These are phyloP conservation scores for Phengaris alcon DNA, from an alignment of 2,888 invertebrate species.

Conservation along the genomic window DNA sequence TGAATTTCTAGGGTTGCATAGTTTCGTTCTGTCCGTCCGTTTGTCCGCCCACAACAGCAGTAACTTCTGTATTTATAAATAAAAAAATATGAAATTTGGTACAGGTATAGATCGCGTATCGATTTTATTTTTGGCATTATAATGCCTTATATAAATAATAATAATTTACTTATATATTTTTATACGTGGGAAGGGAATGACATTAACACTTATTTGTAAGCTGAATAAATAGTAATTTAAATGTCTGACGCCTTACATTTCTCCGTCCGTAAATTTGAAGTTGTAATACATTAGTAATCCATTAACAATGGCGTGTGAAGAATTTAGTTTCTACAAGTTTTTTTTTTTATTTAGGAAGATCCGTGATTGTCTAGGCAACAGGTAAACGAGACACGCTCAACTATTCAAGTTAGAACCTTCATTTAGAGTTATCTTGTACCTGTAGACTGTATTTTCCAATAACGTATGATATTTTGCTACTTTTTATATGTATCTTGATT, in stretches of 20 bases:
- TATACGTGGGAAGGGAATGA: not conserved
- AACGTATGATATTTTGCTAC: not conserved
- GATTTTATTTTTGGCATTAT: no score
- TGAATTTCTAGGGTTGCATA: no score
- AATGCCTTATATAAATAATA: no score
- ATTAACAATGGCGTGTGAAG: not conserved
- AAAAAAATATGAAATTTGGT: no score
- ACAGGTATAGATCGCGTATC: no score
- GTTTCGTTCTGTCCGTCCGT: no score
- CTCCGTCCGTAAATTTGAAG: not conserved
- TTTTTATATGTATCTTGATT: conserved; percentile 4
- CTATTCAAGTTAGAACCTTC: conserved; percentile 1
- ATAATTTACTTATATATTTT: no score
- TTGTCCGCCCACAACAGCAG: no score
- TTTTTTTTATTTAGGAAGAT: not conserved
- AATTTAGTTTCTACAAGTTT: conserved; percentile 7
- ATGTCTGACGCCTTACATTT: not conserved
- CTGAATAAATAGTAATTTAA: conserved; percentile 5
- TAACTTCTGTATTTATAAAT: no score
- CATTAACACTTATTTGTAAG: not conserved
- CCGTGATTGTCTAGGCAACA: conserved; percentile 1
- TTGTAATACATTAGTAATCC: conserved; percentile 9
- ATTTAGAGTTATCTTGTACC: not conserved
- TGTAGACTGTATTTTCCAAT: conserved; percentile 9
- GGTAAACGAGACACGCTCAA: not conserved